Percentiles rank a stretch among this genome's conserved stretches.
phyloP scores from a whole-genome alignment of 2,113 vertebrate species.

The Puntigrus tetrazona region DNA sequence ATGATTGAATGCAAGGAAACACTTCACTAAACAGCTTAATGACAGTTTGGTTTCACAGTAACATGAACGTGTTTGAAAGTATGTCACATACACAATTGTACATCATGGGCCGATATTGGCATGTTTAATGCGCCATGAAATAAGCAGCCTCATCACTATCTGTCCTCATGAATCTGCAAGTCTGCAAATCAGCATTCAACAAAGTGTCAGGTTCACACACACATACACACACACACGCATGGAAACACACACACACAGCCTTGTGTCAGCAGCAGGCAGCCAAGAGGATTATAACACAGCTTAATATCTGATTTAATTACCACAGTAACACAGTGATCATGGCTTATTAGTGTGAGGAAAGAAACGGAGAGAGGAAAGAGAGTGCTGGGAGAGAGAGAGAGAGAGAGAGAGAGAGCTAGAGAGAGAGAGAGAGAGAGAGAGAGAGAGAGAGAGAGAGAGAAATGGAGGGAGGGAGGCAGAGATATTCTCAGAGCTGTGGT shows the following conservation, averaged over 20 bases:
- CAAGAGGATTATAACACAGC: slow-evolving; percentile 74
- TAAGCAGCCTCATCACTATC: not conserved
- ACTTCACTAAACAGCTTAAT: not conserved
- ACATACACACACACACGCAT: not conserved
- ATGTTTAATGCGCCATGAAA: slow-evolving; percentile 1
- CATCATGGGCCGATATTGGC: not conserved
- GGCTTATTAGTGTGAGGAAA: slow-evolving; percentile 69
- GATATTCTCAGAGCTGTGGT: not conserved
- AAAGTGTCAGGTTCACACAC: slow-evolving; percentile 1
- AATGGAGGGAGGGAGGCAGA: not conserved
- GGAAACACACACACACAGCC: slow-evolving; percentile 59
- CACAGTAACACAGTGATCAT: slow-evolving; percentile 76
- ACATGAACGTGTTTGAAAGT: not conserved
- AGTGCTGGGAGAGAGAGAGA: not conserved
- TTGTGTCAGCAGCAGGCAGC: slow-evolving; percentile 69
- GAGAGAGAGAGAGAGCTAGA: slow-evolving; percentile 4
- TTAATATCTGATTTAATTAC: slow-evolving; percentile 81
- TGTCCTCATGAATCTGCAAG: not conserved
- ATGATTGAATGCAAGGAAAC: not conserved
- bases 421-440: slow-evolving; percentile 20
- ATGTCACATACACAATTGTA: not conserved
- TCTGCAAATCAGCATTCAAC: slow-evolving; percentile 21
- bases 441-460: no score
- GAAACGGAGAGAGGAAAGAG: slow-evolving; percentile 15
- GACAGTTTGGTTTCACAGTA: not conserved